Evolutionary conservation across 2,113 vertebrate genomes (phyloP).

Genomic region (Eptatretus burgeri): DNA sequence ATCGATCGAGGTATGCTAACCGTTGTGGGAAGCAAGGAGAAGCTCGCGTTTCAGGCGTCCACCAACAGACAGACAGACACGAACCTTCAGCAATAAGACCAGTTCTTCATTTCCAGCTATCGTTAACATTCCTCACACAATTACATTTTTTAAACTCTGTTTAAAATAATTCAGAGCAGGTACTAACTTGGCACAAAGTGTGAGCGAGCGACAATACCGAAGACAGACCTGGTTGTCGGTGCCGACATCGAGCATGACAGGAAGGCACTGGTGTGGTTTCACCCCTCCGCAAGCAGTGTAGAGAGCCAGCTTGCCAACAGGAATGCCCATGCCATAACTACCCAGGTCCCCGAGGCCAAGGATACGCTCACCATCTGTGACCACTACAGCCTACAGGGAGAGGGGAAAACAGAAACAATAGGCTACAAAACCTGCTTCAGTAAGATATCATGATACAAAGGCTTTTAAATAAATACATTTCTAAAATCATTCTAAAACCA

Average conservation of each 20-base stretch:
- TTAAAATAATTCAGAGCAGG: neutral
- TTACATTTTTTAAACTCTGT: conserved; percentile 2
- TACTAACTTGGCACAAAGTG: neutral
- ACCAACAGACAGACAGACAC: no score
- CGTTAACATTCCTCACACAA: no score
- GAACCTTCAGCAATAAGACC: no score
- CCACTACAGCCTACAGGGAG: conserved; percentile 47
- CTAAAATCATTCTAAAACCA: no score
- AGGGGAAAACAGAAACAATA: no score
- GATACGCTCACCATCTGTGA: conserved; percentile 84
- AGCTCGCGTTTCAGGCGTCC: no score
- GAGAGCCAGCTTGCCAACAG: conserved; percentile 72
- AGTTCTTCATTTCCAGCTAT: no score
- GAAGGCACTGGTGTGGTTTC: conserved; percentile 55
- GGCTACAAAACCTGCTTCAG: no score
- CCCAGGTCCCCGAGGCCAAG: conserved; percentile 77
- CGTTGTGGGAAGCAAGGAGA: no score
- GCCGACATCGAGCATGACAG: conserved; percentile 79
- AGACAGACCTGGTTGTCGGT: conserved; percentile 54
- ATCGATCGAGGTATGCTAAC: no score
- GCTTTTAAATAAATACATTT: no score
- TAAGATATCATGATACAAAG: no score
- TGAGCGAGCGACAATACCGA: neutral
- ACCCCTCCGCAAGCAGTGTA: conserved; percentile 88
- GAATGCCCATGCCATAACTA: conserved; percentile 81